Evolutionary conservation across 2,888 invertebrate genomes (phyloP).

Genomic region (Cheilosia pagana): DNA sequence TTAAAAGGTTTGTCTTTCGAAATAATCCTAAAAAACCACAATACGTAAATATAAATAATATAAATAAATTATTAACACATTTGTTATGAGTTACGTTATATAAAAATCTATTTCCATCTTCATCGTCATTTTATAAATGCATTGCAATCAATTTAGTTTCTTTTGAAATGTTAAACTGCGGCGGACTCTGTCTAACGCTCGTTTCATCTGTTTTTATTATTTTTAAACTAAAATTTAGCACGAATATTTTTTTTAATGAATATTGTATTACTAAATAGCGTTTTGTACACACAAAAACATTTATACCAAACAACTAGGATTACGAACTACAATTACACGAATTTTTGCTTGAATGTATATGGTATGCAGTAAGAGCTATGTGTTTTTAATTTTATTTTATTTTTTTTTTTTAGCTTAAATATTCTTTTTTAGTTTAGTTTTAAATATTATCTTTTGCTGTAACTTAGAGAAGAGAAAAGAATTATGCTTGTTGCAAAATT

Average conservation of each 20-base stretch:
- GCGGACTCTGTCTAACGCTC: constrained; percentile 33
- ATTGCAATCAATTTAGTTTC: constrained; percentile 40
- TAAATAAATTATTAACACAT: constrained; percentile 17
- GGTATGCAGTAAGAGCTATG: constrained; percentile 58
- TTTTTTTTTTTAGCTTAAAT: constrained; percentile 55
- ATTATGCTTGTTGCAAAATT: constrained; percentile 26
- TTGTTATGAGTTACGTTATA: constrained; percentile 11
- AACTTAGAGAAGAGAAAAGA: constrained; percentile 56
- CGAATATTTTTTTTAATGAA: constrained; percentile 41
- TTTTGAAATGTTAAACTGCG: neutral
- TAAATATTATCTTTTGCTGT: constrained; percentile 54
- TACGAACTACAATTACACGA: constrained; percentile 76
- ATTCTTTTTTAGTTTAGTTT: constrained; percentile 40
- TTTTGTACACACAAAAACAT: constrained; percentile 70
- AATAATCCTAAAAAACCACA: neutral
- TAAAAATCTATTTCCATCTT: constrained; percentile 39
- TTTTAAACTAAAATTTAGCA: constrained; percentile 41
- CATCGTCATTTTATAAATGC: constrained; percentile 49
- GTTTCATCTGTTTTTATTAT: constrained; percentile 8
- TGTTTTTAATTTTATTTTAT: constrained; percentile 49
- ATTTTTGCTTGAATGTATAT: constrained; percentile 65
- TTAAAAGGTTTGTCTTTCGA: neutral
- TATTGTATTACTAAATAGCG: constrained; percentile 43
- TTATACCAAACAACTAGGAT: constrained; percentile 74
- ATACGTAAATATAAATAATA: constrained; percentile 7